Evolutionary conservation across 2,888 invertebrate species (phyloP), one percentile per base, ranked within the genome.

Genomic region (Nomada ferruginata): DNA sequence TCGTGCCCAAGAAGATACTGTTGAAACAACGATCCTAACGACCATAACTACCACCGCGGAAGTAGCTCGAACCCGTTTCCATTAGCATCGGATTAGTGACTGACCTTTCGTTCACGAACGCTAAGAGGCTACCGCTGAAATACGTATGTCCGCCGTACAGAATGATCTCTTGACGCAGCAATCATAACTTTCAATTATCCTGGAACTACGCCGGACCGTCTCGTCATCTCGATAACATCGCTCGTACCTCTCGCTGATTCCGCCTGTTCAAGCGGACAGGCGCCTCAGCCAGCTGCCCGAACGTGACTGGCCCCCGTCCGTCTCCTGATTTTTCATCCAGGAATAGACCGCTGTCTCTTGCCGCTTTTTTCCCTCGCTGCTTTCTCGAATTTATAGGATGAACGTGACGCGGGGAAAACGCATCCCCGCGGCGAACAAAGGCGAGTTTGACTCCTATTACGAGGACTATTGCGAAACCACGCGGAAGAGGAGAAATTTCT

Each of bases 121-220:
- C 18, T 23, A 50, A 55, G 53, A 63, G 57, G 7, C 15, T 15
- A 3, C 57, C 57, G n/a, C 52, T 52, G 53, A 69, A 53, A 47
- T 70, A 82, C 72, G 70, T 55, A 18, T 15, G 11, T 44, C 42
- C 68, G 29, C 55, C 47, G 75, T 55, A 18, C 74, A 59, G 70
- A 55, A 76, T 75, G 36, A 36, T 23, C 50, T 20, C 71, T n/a
- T 29, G 79, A 60, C 57, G 73, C 70, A 10, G 72, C 70, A 78
- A 85, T 89, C 84, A 86, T 89, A 89, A 89, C 85, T 89, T 89
- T 89, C 89, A 89, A 89, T 89, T 89, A 89, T 88, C 85, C 85
- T 83, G 75, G 82, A 88, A 84, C 82, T 72, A 69, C 82, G 83
- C 63, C 73, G 65, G 59, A 70, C 79, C 85, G 47, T 89, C 85